These are phyloP conservation scores for Palythoa grandis DNA, from an alignment of 92 coral and sea anemone species.

Conservation along the genomic window DNA sequence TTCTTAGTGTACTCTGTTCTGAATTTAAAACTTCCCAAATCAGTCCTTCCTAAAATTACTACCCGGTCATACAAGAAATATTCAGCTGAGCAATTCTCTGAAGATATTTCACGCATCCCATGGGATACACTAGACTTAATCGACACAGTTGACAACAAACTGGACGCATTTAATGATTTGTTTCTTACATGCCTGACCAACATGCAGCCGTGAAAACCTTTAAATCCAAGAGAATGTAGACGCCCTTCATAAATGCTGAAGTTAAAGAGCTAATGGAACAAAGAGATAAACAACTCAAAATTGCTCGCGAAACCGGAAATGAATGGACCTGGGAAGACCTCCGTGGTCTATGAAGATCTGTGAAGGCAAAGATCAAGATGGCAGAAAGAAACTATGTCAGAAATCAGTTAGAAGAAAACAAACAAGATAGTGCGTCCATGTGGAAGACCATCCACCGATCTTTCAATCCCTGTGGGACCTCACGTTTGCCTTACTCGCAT, in stretches of 20 bases:
- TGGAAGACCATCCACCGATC: conserved; percentile 66
- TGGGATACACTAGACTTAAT: neutral
- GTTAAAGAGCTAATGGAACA: conserved; percentile 27
- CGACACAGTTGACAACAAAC: neutral
- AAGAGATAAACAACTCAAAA: conserved; percentile 28
- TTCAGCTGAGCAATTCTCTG: neutral
- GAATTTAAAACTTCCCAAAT: neutral
- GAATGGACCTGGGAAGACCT: neutral
- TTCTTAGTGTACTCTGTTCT: neutral
- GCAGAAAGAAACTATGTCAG: conserved; percentile 11
- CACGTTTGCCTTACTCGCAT: conserved; percentile 30
- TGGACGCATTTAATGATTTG: conserved; percentile 13
- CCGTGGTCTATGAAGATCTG: conserved; percentile 1
- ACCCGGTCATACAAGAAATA: neutral
- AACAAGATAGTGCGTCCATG: conserved; percentile 51
- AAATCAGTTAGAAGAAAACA: conserved; percentile 36
- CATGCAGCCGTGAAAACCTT: conserved; percentile 9
- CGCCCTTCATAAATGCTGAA: conserved; percentile 8
- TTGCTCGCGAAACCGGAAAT: conserved; percentile 20
- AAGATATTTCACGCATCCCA: conserved; percentile 10
- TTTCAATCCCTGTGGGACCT: conserved; percentile 32
- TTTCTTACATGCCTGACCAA: neutral
- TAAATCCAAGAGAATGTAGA: neutral
- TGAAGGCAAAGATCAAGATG: conserved; percentile 6
- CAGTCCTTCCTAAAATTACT: neutral